phyloP scores from a whole-genome alignment of 2,797 vertebrate species.

The Danio tinwini region DNA sequence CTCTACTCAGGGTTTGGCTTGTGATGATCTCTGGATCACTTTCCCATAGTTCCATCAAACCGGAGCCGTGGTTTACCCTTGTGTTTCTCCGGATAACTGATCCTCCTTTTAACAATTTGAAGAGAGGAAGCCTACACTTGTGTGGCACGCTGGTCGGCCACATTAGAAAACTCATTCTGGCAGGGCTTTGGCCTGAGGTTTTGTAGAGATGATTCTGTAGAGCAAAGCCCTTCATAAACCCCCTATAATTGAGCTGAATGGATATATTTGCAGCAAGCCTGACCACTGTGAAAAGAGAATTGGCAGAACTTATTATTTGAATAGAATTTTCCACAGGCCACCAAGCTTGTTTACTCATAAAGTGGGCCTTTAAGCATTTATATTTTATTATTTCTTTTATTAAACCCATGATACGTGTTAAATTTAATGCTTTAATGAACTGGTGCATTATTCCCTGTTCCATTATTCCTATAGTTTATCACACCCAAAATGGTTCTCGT shows the following conservation, averaged over 20 bases:
- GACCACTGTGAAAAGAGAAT: slow-evolving; percentile 60
- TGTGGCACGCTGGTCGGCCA: slow-evolving; percentile 59
- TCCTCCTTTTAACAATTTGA: slow-evolving; percentile 64
- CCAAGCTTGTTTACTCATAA: slow-evolving; percentile 61
- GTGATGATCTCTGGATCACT: slow-evolving; percentile 64
- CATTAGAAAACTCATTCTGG: slow-evolving; percentile 55
- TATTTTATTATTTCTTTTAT: slow-evolving; percentile 66
- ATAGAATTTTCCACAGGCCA: slow-evolving; percentile 65
- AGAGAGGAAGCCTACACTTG: slow-evolving; percentile 60
- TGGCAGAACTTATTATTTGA: slow-evolving; percentile 61
- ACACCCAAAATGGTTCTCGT: not conserved
- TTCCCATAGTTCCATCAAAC: slow-evolving; percentile 67
- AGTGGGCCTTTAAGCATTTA: slow-evolving; percentile 65
- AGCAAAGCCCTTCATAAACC: slow-evolving; percentile 66
- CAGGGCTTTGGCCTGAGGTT: slow-evolving; percentile 56
- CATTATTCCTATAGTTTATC: not conserved
- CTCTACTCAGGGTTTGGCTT: slow-evolving; percentile 66
- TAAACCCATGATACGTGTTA: slow-evolving; percentile 43
- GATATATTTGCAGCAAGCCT: slow-evolving; percentile 64
- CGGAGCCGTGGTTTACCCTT: slow-evolving; percentile 67
- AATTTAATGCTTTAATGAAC: not conserved
- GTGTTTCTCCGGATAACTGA: slow-evolving; percentile 55
- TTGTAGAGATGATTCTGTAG: slow-evolving; percentile 65
- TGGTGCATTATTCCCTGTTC: not conserved
- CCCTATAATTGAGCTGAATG: slow-evolving; percentile 69